Conservation (phyloP, 2,888 invertebrate genomes). For the Himalopsyche tibetana region DNA sequence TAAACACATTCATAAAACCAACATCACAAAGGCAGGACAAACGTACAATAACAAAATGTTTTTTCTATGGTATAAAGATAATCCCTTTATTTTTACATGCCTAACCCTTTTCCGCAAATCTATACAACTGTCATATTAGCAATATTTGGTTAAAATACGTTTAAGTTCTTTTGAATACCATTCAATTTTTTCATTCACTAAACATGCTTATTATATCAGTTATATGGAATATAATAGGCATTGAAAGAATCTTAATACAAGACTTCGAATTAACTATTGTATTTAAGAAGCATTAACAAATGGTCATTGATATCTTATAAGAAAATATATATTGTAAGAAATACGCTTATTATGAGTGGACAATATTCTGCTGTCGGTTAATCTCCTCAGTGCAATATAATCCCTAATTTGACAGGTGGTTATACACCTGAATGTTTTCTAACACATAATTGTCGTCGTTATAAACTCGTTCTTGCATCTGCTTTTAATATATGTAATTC, state of each 20-base stretch:
- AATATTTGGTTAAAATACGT: neutral
- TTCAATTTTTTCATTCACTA: neutral
- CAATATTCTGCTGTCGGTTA: neutral
- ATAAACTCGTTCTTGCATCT: neutral
- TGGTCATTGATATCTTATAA: neutral
- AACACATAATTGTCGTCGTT: neutral
- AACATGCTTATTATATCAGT: neutral
- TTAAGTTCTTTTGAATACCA: neutral
- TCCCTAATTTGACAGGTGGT: slow-evolving; percentile 4
- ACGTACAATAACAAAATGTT: no score
- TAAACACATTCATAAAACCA: no score
- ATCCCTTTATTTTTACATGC: neutral
- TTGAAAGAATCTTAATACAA: no score
- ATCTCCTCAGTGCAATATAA: neutral
- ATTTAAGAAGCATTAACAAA: neutral
- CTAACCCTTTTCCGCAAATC: slow-evolving; percentile 32
- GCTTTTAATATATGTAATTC: no score
- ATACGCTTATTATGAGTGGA: slow-evolving; percentile 3
- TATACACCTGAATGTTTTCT: slow-evolving; percentile 7
- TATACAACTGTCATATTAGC: slow-evolving; percentile 35
- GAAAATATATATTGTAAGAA: neutral
- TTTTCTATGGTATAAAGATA: neutral
- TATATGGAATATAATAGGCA: neutral
- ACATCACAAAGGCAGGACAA: no score
- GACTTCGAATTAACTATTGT: no score